Conservation (phyloP, 2,888 invertebrate genomes). For the Synergus umbraculus region DNA sequence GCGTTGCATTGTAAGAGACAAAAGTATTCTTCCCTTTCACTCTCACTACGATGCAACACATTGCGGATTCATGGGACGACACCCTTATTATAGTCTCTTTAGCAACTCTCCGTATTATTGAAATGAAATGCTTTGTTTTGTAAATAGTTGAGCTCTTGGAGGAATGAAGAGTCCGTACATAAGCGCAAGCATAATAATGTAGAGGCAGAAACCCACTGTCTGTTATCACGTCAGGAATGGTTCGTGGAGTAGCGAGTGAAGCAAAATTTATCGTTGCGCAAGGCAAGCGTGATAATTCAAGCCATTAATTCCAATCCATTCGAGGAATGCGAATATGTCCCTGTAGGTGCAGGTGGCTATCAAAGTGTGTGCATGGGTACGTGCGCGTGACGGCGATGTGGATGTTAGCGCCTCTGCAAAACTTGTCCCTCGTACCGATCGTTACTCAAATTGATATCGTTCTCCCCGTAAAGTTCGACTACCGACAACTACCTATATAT, state of each 20-base stretch:
- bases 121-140: background rate
- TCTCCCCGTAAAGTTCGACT: conserved; percentile 53
- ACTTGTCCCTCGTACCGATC: conserved; percentile 56
- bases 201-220: conserved; percentile 14
- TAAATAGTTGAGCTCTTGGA: conserved; percentile 15
- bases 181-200: conserved; percentile 22
- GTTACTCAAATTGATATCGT: conserved; percentile 68
- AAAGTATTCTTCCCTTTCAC: no score
- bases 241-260: conserved; percentile 38
- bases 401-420: conserved; percentile 49
- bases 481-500: conserved; percentile 51
- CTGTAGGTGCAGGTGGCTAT: conserved; percentile 35
- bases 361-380: background rate
- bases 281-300: conserved; percentile 43
- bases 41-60: no score
- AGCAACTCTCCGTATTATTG: no score
- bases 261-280: conserved; percentile 42
- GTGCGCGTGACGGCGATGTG: conserved; percentile 44
- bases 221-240: conserved; percentile 36
- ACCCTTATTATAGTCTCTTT: no score
- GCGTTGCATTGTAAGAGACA: no score
- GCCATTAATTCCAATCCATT: conserved; percentile 48
- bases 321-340: conserved; percentile 45
- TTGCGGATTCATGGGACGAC: no score
- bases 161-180: background rate